Evolutionary conservation across 1,140 invertebrate genomes (phyloP).

Genomic region (Drosophila dunni): DNA sequence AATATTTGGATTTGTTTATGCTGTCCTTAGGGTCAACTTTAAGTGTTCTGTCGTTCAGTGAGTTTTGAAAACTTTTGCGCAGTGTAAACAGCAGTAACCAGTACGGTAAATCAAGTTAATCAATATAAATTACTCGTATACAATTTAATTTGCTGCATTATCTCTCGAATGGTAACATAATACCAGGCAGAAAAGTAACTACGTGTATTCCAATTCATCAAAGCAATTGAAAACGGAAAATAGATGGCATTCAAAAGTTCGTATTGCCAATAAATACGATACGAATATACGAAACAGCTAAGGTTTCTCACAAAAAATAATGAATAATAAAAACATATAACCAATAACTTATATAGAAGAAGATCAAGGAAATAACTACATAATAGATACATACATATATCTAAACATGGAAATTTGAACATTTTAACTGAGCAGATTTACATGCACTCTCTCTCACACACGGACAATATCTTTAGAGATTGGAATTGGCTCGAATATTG

Average conservation of each 20-base stretch:
- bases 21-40: slow-evolving; percentile 15
- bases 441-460: slow-evolving; percentile 34
- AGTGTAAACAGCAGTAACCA: slow-evolving; percentile 23
- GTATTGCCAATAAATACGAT: slow-evolving; percentile 57
- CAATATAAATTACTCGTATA: slow-evolving; percentile 35
- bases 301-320: slow-evolving; percentile 72
- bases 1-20: slow-evolving; percentile 23
- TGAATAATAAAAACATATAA: slow-evolving; percentile 55
- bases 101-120: slow-evolving; percentile 25
- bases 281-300: slow-evolving; percentile 74
- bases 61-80: slow-evolving; percentile 20
- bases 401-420: slow-evolving; percentile 18
- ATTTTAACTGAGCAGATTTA: slow-evolving; percentile 14
- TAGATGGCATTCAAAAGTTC: slow-evolving; percentile 44
- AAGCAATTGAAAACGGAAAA: slow-evolving; percentile 79
- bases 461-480: slow-evolving; percentile 55
- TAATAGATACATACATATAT: slow-evolving; percentile 47
- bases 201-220: slow-evolving; percentile 83
- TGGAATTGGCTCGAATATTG: slow-evolving; percentile 45
- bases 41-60: slow-evolving; percentile 21
- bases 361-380: slow-evolving; percentile 57
- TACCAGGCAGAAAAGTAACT: slow-evolving; percentile 59
- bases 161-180: slow-evolving; percentile 42
- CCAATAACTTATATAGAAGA: slow-evolving; percentile 54
- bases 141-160: slow-evolving; percentile 58